These are phyloP conservation scores for Notodonta ziczac DNA, from an alignment of 2,888 invertebrate genomes.

Conservation along the genomic window DNA sequence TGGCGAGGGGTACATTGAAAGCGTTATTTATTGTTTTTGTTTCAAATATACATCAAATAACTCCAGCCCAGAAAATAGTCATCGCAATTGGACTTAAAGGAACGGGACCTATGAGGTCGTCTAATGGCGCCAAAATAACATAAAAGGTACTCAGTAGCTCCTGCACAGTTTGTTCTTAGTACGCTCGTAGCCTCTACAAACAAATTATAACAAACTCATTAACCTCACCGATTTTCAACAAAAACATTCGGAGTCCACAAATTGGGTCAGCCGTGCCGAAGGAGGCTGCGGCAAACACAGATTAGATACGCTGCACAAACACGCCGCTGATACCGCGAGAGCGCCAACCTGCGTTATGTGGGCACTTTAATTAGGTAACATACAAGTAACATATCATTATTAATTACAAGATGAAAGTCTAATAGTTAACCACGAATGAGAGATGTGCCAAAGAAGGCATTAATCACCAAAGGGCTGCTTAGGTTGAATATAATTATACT, in stretches of 20 bases:
- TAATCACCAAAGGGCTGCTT: too few relatives aligned
- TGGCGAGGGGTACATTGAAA: too few relatives aligned
- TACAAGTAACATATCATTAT: slow-evolving; percentile 12
- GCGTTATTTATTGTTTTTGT: too few relatives aligned
- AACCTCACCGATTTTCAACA: slow-evolving; percentile 25
- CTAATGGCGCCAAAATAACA: too few relatives aligned
- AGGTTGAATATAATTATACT: too few relatives aligned
- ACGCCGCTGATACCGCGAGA: slow-evolving; percentile 48
- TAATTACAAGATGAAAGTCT: slow-evolving; percentile 4
- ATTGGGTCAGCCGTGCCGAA: slow-evolving; percentile 67
- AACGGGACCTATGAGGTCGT: neutral
- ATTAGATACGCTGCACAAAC: slow-evolving; percentile 75
- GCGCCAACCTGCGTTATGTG: slow-evolving; percentile 29
- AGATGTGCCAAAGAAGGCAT: neutral
- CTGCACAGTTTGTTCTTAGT: neutral
- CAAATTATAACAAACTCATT: slow-evolving; percentile 16
- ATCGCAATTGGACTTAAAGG: too few relatives aligned
- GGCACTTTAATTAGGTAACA: slow-evolving; percentile 27
- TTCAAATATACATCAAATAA: too few relatives aligned
- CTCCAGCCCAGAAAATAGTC: too few relatives aligned
- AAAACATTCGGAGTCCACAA: slow-evolving; percentile 50
- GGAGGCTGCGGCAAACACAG: slow-evolving; percentile 75
- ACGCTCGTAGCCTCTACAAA: neutral
- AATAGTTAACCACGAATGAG: neutral
- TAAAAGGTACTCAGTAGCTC: neutral